phyloP scores from a whole-genome alignment of 2,888 invertebrate genomes.

The Julus scandinavius region DNA sequence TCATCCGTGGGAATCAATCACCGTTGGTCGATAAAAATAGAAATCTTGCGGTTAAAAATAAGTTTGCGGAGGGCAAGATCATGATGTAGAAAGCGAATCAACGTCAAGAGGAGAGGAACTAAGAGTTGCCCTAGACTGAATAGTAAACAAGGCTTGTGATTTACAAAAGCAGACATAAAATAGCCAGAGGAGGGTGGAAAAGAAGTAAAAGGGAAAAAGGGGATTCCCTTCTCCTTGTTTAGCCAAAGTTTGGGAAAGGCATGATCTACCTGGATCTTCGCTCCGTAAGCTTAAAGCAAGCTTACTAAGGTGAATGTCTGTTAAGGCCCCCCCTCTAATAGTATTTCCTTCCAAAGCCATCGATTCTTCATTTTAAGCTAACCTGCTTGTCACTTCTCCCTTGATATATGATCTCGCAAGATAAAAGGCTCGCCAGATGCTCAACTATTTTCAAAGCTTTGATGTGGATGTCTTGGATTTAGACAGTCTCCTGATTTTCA shows the following conservation, averaged over 20 bases:
- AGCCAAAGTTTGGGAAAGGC: background rate
- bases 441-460: constrained; percentile 40
- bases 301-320: constrained; percentile 43
- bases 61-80: background rate
- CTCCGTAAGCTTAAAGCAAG: constrained; percentile 7
- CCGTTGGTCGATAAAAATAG: background rate
- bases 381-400: constrained; percentile 46
- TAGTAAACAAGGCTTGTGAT: constrained; percentile 17
- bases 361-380: constrained; percentile 48
- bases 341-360: constrained; percentile 47
- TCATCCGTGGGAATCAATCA: background rate
- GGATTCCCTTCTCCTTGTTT: background rate
- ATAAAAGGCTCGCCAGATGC: constrained; percentile 48
- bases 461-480: constrained; percentile 44
- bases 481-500: constrained; percentile 45
- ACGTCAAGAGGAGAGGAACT: constrained; percentile 38
- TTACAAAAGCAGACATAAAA: constrained; percentile 21
- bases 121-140: constrained; percentile 28
- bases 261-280: constrained; percentile 10
- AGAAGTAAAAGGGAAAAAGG: background rate
- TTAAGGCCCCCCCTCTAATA: constrained; percentile 45
- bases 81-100: background rate
- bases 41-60: constrained; percentile 19
- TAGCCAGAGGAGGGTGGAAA: background rate
- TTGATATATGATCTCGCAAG: constrained; percentile 48